Conservation (phyloP, 2,797 vertebrate genomes). For the Siniperca undulata region DNA sequence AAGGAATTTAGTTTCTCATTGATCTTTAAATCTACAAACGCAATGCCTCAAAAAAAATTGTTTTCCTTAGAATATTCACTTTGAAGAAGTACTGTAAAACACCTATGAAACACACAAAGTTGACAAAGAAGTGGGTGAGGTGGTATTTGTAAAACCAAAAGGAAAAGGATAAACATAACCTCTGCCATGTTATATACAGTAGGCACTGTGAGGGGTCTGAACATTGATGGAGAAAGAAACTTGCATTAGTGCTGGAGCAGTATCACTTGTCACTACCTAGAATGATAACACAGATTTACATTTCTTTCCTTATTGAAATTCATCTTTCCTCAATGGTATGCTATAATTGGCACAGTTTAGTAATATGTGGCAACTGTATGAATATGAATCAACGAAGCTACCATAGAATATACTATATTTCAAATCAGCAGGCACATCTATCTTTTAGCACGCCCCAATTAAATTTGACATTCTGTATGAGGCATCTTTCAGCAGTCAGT, state of each 20-base stretch:
- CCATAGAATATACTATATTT: conserved; percentile 57
- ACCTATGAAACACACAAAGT: conserved; percentile 30
- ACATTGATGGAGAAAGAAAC: conserved; percentile 22
- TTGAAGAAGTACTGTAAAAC: conserved; percentile 42
- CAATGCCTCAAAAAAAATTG: conserved; percentile 18
- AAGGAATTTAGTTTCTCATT: conserved; percentile 55
- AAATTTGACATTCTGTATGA: conserved; percentile 78
- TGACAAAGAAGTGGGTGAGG: conserved; percentile 22
- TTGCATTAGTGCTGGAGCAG: conserved; percentile 23
- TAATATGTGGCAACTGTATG: conserved; percentile 57
- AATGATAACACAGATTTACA: conserved; percentile 56
- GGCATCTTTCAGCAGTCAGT: conserved; percentile 62
- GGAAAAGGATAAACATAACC: conserved; percentile 41
- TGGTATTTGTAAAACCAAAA: conserved; percentile 46
- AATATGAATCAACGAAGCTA: conserved; percentile 68
- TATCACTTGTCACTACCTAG: conserved; percentile 31
- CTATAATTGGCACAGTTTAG: conserved; percentile 63
- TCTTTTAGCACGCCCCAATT: conserved; percentile 76
- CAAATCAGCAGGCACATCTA: conserved; percentile 72
- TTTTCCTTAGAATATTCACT: conserved; percentile 39
- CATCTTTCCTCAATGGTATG: conserved; percentile 40
- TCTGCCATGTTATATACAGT: conserved; percentile 7
- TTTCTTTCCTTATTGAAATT: conserved; percentile 56
- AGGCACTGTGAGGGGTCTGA: conserved; percentile 5
- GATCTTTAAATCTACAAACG: conserved; percentile 64